These are phyloP conservation scores for Acomys russatus DNA, from an alignment of 2,797 vertebrate species.

Conservation along the genomic window DNA sequence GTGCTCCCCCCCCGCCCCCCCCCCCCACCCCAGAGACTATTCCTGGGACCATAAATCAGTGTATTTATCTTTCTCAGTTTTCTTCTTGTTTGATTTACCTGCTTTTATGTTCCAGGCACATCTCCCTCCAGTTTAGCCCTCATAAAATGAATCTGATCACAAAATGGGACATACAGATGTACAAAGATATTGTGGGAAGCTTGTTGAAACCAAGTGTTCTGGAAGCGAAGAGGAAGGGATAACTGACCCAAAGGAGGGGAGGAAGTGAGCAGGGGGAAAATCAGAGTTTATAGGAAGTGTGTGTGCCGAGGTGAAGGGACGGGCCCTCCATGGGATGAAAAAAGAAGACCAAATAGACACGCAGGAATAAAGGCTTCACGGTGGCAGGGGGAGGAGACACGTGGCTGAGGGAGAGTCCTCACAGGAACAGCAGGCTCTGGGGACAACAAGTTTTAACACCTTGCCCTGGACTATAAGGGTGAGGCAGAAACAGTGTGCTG, in stretches of 20 bases:
- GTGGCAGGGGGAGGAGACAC: background rate
- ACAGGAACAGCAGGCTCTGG: background rate
- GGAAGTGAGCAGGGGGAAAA: background rate
- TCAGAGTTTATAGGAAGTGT: background rate
- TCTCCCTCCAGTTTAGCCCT: background rate
- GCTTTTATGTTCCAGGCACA: background rate
- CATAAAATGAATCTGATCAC: background rate
- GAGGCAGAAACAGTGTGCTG: background rate
- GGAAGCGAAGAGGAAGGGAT: conserved; percentile 41
- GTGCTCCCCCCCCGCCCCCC: background rate
- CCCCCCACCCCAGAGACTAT: fast-evolving
- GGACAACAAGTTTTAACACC: background rate
- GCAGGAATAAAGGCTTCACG: background rate
- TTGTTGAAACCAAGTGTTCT: conserved; percentile 26
- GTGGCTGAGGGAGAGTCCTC: background rate
- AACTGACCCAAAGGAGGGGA: background rate
- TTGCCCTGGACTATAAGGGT: background rate
- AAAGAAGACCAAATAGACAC: background rate
- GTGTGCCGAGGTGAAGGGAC: background rate
- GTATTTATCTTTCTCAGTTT: background rate
- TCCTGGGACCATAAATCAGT: background rate
- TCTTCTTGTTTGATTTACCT: conserved; percentile 3
- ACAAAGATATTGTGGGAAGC: background rate
- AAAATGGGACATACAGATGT: background rate
- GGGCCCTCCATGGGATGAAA: background rate